Conservation (phyloP, 2,113 vertebrate species). For the Xiphias gladius region DNA sequence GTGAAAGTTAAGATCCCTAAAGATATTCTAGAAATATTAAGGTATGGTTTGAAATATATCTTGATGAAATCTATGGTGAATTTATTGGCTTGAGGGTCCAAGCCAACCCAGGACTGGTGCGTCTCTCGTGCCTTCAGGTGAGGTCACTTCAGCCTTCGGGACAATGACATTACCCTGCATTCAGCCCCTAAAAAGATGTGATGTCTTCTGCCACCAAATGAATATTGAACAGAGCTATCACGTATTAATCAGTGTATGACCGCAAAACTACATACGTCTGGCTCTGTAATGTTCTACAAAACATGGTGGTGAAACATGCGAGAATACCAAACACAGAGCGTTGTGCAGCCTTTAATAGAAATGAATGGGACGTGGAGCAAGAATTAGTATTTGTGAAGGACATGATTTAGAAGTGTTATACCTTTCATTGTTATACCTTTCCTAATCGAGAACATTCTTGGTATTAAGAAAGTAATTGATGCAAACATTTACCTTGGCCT, state of each 20-base stretch:
- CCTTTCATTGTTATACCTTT: too few species aligned
- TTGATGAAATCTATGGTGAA: background rate
- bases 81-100: background rate
- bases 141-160: background rate
- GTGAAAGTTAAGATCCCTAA: background rate
- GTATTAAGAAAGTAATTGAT: too few species aligned
- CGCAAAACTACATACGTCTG: background rate
- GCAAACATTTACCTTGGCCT: too few species aligned
- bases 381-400: background rate
- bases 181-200: background rate
- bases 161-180: background rate
- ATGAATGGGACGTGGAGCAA: background rate
- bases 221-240: background rate
- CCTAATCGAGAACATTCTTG: too few species aligned
- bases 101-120: too few species aligned
- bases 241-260: background rate
- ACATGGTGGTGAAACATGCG: background rate
- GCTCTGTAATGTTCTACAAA: fast-evolving
- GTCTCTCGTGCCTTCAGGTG: background rate
- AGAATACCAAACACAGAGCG: background rate
- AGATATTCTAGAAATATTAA: background rate
- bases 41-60: background rate
- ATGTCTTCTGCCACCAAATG: background rate
- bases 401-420: too few species aligned
- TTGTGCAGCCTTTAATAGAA: background rate